Evolutionary conservation across 2,113 vertebrate species (phyloP), one percentile per base, ranked within the genome.

Genomic region (Melanerpes aurifrons): DNA sequence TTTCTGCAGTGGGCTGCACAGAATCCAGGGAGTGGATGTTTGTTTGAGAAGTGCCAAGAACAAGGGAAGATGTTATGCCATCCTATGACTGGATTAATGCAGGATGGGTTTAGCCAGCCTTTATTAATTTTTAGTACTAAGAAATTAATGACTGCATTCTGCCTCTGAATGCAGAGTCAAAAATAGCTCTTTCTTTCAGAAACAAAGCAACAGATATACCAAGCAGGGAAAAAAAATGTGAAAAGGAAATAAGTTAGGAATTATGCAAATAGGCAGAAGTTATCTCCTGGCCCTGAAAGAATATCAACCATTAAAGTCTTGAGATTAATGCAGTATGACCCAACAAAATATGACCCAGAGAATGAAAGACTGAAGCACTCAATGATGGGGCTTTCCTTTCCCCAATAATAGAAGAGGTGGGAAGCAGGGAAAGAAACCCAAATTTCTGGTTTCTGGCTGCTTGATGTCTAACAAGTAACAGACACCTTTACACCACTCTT

Each of bases 11-110:
- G 13, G n/a, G 7, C n/a, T 43, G 28, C 28, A 59, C 11, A 45
- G 57, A 71, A 22, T 24, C 37, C 21, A 15, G 6, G 21, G 29
- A 56, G 25, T 28, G 20, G 20, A 29, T 7, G 37, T 48, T 43
- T 25, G 3, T 31, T 68, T n/a, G 15, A 20, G 56, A 62, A 70
- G n/a, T 32, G 8, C 10, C 0, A 1, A n/a, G n/a, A n/a, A 10
- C 2, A 2, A 31, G 28, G 77, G 16, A 7, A 8, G 32, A 14
- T 71, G 21, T 40, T 28, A 22, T 7, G 40, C 7, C 54, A 81
- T 8, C 1, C 58, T 80, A 25, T 1, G 4, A 6, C 10, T 57
- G 4, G 4, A 25, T 29, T 0, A 2, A 48, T 59, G n/a, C 31
- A 73, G 8, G 22, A 35, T 43, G 8, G 6, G 15, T 68, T 11